Evolutionary conservation across 2,113 vertebrate genomes (phyloP), one percentile per base, ranked within the genome.

Genomic region (Spea bombifrons): DNA sequence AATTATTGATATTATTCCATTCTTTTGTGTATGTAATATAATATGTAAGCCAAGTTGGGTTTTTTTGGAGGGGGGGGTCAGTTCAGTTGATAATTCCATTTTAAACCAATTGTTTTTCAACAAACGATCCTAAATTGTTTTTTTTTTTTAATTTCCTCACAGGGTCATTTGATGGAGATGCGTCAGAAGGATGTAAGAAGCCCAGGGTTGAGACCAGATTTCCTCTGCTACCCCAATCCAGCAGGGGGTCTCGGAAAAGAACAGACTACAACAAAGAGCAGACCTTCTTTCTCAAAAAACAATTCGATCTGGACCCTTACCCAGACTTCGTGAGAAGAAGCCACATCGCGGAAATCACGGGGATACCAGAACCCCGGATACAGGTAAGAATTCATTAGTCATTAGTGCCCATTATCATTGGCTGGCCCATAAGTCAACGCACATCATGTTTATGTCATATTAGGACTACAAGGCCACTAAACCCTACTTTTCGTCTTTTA

Each of bases 311-410:
- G 5, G 69, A 78, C 46, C 68, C 76, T 10, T 71, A 78, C 52
- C 76, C 76, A 16, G 66, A 71, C 10, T 70, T 61, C n/a, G 7
- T 50, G 0, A 78, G 61, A 8, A 53, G 76, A 46, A 72, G 61
- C 5, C 71, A 7, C 4, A 65, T 78, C 8, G 46, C 76, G n/a
- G 16, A 78, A 4, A 50, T 78, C 0, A 71, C 68, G 0, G 68
- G 68, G 15, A 65, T 71, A 6, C 48, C 76, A 3, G 76, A 78
- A 52, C 69, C 76, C 13, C 64, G 47, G 15, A 71, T 65, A 78
- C 76, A 71, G 76, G 76, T 71, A 78, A 16, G n/a, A 2, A 65
- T 4, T 17, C 8, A 3, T 10, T n/a, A n/a, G 30, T 30, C 30
- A 30, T 30, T 30, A 30, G 30, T 30, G 30, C 30, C 30, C 30